A percentile compares a stretch with the other conserved stretches of the same genome.
phyloP scores from a whole-genome alignment of 2,797 vertebrate genomes.

The Rhinella marina region DNA sequence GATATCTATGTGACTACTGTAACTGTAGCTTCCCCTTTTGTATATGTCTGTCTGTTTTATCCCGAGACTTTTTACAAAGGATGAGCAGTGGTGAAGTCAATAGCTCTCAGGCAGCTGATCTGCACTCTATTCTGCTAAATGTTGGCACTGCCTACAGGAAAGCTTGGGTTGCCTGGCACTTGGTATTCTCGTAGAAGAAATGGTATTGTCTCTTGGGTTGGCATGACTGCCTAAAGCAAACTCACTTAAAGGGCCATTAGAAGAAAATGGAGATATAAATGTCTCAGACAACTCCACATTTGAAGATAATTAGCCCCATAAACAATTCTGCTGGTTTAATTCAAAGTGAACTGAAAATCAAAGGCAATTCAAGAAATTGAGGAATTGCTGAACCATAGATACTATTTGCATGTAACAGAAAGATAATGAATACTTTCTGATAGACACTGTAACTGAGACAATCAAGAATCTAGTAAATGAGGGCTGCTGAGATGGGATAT shows the following conservation, averaged over 20 bases:
- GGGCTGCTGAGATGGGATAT: not conserved
- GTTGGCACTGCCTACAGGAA: slow-evolving; percentile 38
- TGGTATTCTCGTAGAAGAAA: slow-evolving; percentile 39
- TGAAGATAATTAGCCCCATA: slow-evolving; percentile 53
- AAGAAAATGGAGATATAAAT: slow-evolving; percentile 57
- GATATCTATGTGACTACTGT: not conserved
- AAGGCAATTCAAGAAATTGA: slow-evolving; percentile 46
- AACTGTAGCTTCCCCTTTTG: not conserved
- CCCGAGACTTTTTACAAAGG: not conserved
- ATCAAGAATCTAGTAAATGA: not conserved
- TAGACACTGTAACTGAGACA: slow-evolving; percentile 4
- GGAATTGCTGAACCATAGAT: slow-evolving; percentile 49
- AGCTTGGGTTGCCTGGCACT: slow-evolving; percentile 51
- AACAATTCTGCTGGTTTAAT: slow-evolving; percentile 51
- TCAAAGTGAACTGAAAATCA: slow-evolving; percentile 51
- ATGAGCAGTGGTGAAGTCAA: not conserved
- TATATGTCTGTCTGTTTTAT: not conserved
- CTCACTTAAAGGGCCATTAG: slow-evolving; percentile 56
- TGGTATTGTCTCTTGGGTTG: slow-evolving; percentile 45
- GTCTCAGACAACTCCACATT: slow-evolving; percentile 52
- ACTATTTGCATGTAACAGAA: slow-evolving; percentile 36
- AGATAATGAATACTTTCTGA: slow-evolving; percentile 42
- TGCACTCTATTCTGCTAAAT: slow-evolving; percentile 28
- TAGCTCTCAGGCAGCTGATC: slow-evolving; percentile 26
- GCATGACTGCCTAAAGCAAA: slow-evolving; percentile 37